Base-by-base conservation (phyloP, 2,113 vertebrate species). In the Lophochroa leadbeateri region DNA sequence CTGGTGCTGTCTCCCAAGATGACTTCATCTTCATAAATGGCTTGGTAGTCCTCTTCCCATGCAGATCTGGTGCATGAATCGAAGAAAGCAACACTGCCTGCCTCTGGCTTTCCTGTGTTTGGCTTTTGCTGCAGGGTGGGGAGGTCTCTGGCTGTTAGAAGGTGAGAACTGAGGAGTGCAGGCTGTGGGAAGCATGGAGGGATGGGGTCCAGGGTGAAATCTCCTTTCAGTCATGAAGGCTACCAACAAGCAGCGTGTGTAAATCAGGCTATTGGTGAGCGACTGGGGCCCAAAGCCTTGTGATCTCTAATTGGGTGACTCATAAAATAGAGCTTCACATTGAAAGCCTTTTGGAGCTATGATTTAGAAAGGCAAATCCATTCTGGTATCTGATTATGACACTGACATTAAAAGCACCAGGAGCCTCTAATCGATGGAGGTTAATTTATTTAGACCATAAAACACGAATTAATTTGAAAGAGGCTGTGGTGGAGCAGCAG, bases 361-460 rank as follows among this genome's bases (percentile, higher is more conserved):
- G 95, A 96, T 96, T 96, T 92, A 96, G 95, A 94, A 94, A 92
- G 88, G 76, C 61, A 97, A 84, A 95, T 96, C 94, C 72, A 94
- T 94, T 95, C 90, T 76, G 83, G 47, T 86, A 75, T 83, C 82
- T 95, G 88, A 93, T 94, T 94, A 93, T 96, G 94, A 95, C 88
- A 86, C 69, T 94, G 90, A 93, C 88, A 82, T 95, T 96, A 95
- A 96, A 96, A 94, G 94, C 92, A 90, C 77, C 4, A 11, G 1
- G 9, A 96, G 86, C 72, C 49, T 93, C 69, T 90, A 88, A 95
- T 96, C 91, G n/a, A 96, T 94, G 77, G 4, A 88, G 49, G 77
- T 79, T 95, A 94, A 96, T 96, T 96, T 95, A 97, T 97, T 94
- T 94, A 96, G 86, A 89, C 77, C 18, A 23, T 95, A 93, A 96